Evolutionary conservation across 2,797 vertebrate species (phyloP).

Genomic region (Cossypha niveicapilla): DNA sequence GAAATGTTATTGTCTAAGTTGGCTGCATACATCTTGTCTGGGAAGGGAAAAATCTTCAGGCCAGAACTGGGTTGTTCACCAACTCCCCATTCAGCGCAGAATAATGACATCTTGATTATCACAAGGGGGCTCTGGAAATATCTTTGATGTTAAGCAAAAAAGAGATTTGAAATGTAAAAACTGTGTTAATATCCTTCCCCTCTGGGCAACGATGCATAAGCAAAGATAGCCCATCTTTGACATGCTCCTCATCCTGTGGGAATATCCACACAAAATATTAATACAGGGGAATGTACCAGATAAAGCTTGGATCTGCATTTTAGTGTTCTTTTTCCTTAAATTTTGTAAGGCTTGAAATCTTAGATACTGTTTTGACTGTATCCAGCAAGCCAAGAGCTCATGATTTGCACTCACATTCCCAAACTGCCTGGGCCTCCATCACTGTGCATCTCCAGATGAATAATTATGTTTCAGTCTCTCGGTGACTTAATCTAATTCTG

Average conservation of each 20-base stretch:
- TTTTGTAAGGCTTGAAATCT: not conserved
- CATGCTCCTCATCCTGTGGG: not conserved
- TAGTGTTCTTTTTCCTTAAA: not conserved
- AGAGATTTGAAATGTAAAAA: constrained; percentile 3
- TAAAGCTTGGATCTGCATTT: not conserved
- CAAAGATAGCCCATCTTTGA: not conserved
- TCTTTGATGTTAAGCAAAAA: constrained; percentile 3
- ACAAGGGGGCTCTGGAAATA: not conserved
- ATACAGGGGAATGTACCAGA: not conserved
- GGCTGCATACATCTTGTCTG: not conserved
- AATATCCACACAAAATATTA: not conserved
- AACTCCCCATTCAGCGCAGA: not conserved
- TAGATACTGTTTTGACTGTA: not conserved
- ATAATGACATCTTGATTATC: not conserved
- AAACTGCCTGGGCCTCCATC: not conserved
- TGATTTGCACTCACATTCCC: not conserved
- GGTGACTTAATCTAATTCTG: not conserved
- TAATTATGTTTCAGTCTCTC: not conserved
- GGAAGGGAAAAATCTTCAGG: not conserved
- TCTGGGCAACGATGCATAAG: not conserved
- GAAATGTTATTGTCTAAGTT: not conserved
- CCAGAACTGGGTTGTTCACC: not conserved
- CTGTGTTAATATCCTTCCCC: not conserved
- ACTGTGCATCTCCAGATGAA: not conserved
- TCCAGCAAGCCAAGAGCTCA: not conserved